Base-by-base conservation (phyloP, 2,113 vertebrate genomes). In the Epinephelus moara region DNA sequence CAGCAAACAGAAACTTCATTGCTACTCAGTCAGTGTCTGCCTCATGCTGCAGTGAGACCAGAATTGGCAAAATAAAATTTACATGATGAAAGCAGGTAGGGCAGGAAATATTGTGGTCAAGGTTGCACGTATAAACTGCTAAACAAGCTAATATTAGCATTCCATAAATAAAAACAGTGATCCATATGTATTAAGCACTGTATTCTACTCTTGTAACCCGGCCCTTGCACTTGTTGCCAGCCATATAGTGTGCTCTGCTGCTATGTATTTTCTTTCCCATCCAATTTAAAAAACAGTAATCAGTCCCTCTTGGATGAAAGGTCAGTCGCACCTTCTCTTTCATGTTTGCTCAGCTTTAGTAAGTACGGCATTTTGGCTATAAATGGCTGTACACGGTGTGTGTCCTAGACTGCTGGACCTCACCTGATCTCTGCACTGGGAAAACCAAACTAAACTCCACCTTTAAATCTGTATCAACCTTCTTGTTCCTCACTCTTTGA, bases 311-410 rank as follows among this genome's bases (percentile, higher is more conserved):
- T 59, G n/a, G 21, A 30, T 23, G 6, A 50, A 79, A 69, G 15
- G 56, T 78, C 14, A 50, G 7, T 33, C 9, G 2, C n/a, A 23
- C 40, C 5, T 62, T 61, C 17, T 49, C 25, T 61, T 25, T 61
- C 49, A 25, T 30, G 75, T 63, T 75, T n/a, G 17, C n/a, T 75
- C 42, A 69, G 10, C 17, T 70, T 49, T 47, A 76, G n/a, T 52
- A 7, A 60, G 1, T 57, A 10, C 4, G 52, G n/a, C 14, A 13
- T 66, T 42, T 57, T 62, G 61, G 50, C 30, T 37, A 49, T 27
- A 25, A n/a, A 49, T 55, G 3, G 13, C n/a, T 13, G n/a, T n/a
- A n/a, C 11, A 50, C 25, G 23, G 14, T 45, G 21, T 30, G 3
- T 11, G 1, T 57, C 10, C 37, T 23, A 23, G 27, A n/a, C 13